Percentiles rank a stretch among this genome's conserved stretches.
Conservation (phyloP, 2,888 invertebrate species). For the Trichacis sp. region DNA sequence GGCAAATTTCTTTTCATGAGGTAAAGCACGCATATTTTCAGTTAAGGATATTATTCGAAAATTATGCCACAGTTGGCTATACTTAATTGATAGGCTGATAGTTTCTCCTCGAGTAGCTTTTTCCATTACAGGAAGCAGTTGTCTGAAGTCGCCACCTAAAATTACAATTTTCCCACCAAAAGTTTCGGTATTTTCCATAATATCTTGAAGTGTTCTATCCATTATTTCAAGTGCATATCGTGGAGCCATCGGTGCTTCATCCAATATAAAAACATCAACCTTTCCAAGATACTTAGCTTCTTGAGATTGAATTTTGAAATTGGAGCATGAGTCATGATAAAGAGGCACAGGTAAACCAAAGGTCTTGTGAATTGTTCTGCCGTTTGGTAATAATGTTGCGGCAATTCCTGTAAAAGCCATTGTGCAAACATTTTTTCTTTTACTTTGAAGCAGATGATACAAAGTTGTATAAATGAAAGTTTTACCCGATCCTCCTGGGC, state of each 20-base stretch:
- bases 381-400: constrained; percentile 42
- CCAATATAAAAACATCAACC: constrained; percentile 20
- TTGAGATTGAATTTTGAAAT: constrained; percentile 18
- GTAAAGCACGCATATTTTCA: constrained; percentile 39
- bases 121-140: constrained; percentile 27
- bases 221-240: constrained; percentile 39
- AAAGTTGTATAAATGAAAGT: constrained; percentile 58
- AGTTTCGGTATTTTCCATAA: constrained; percentile 43
- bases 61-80: constrained; percentile 36
- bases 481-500: constrained; percentile 67
- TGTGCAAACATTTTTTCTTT: constrained; percentile 20
- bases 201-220: constrained; percentile 42
- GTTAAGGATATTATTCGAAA: constrained; percentile 42
- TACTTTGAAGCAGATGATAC: constrained; percentile 28
- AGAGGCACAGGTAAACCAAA: constrained; percentile 52
- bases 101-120: constrained; percentile 26
- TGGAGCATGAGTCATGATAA: constrained; percentile 21
- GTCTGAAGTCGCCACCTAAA: constrained; percentile 36
- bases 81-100: constrained; percentile 46
- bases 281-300: constrained; percentile 8
- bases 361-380: constrained; percentile 55
- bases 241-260: constrained; percentile 26
- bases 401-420: constrained; percentile 33
- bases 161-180: constrained; percentile 48
- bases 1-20: constrained; percentile 34